A percentile compares a stretch with the other conserved stretches of the same genome.
phyloP scores from a whole-genome alignment of 2,797 vertebrate genomes.

The Artibeus jamaicensis region DNA sequence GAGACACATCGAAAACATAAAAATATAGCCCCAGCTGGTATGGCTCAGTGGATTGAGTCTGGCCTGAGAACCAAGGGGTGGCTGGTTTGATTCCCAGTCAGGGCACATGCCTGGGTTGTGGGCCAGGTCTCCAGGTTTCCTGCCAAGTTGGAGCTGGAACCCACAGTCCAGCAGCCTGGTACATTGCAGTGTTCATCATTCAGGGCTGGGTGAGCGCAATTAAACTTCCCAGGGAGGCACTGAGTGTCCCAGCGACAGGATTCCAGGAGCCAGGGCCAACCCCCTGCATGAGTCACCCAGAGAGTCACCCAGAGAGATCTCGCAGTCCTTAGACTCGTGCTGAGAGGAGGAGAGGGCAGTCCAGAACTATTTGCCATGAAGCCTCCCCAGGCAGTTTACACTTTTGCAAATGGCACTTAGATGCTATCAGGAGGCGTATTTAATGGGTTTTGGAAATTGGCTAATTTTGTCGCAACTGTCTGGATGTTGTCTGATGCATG shows the following conservation, averaged over 20 bases:
- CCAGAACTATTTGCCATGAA: neutral
- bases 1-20: neutral
- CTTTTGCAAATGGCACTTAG: constrained; percentile 62
- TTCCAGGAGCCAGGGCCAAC: neutral
- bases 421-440: constrained; percentile 64
- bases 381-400: neutral
- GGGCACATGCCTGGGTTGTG: too few species aligned
- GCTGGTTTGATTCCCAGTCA: neutral
- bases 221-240: neutral
- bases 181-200: neutral
- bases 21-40: neutral
- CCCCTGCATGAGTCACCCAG: neutral
- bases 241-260: neutral
- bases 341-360: neutral
- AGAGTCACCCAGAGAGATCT: neutral
- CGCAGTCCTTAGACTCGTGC: neutral
- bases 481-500: constrained; percentile 52
- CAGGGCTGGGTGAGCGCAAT: neutral
- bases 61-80: neutral
- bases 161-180: neutral
- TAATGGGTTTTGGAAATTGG: constrained; percentile 76
- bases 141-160: neutral
- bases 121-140: neutral
- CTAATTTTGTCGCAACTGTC: constrained; percentile 67
- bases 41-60: neutral